Percentiles rank a stretch among this genome's conserved stretches.
Conservation (phyloP, 2,888 invertebrate species). For the Anagyrus pseudococci region DNA sequence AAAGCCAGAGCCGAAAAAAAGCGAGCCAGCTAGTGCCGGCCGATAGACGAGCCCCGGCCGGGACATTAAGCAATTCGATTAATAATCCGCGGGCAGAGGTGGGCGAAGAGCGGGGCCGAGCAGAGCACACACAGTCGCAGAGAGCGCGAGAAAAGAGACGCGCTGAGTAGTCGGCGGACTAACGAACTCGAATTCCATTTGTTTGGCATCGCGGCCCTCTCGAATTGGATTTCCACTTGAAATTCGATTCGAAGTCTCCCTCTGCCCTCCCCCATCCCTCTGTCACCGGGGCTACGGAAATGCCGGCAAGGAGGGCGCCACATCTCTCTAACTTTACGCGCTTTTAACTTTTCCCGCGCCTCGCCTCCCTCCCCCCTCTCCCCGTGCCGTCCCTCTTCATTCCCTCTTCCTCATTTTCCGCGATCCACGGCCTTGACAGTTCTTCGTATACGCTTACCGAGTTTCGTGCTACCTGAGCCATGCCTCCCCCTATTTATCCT, state of each 20-base stretch:
- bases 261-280: too few relatives aligned
- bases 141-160: constrained; percentile 34
- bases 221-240: constrained; percentile 49
- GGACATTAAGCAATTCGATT: neutral
- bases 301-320: too few relatives aligned
- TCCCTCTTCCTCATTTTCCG: constrained; percentile 13
- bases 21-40: too few relatives aligned
- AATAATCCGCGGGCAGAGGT: neutral
- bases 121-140: too few relatives aligned
- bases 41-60: too few relatives aligned
- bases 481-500: too few relatives aligned
- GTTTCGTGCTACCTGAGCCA: too few relatives aligned
- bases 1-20: too few relatives aligned
- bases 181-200: constrained; percentile 48
- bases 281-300: too few relatives aligned
- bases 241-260: constrained; percentile 47
- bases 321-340: too few relatives aligned
- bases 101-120: constrained; percentile 27
- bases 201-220: constrained; percentile 41
- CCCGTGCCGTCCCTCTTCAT: constrained; percentile 22
- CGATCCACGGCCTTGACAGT: constrained; percentile 6
- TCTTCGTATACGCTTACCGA: too few relatives aligned
- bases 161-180: constrained; percentile 22
- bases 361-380: constrained; percentile 19
- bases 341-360: neutral